These are phyloP conservation scores for Hylomyscus alleni DNA, from an alignment of 2,797 vertebrate genomes.

Conservation along the genomic window DNA sequence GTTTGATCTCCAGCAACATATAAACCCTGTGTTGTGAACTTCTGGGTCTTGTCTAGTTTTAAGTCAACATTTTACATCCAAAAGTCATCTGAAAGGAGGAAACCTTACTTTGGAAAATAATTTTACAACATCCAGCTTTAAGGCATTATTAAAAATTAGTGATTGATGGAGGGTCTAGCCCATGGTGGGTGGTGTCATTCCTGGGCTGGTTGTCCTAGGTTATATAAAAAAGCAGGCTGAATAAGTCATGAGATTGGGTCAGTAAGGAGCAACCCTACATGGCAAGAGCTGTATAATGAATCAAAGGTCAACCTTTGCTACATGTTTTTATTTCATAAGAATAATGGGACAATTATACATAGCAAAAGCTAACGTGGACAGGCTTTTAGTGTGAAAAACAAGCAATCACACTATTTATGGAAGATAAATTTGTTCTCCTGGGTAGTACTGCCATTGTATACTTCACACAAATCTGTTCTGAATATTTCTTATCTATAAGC, in stretches of 20 bases:
- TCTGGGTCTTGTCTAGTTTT: not conserved
- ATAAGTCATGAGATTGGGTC: not conserved
- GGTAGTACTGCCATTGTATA: not conserved
- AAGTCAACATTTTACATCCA: too few relatives aligned
- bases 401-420: constrained; percentile 4
- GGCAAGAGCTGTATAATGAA: not conserved
- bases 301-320: not conserved
- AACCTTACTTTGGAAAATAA: not conserved
- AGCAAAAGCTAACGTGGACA: not conserved
- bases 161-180: not conserved
- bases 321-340: not conserved
- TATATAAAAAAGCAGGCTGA: not conserved
- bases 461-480: constrained; percentile 6
- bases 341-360: not conserved
- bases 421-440: not conserved
- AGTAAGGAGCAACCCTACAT: not conserved
- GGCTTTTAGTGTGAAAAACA: constrained; percentile 25
- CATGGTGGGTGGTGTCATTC: not conserved
- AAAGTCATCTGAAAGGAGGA: not conserved
- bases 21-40: not conserved
- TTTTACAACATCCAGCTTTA: not conserved
- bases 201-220: not conserved
- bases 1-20: not conserved
- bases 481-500: constrained; percentile 14
- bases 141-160: not conserved